Evolutionary conservation across 2,113 vertebrate species (phyloP), one percentile per base, ranked within the genome.

Genomic region (Pangasianodon hypophthalmus): DNA sequence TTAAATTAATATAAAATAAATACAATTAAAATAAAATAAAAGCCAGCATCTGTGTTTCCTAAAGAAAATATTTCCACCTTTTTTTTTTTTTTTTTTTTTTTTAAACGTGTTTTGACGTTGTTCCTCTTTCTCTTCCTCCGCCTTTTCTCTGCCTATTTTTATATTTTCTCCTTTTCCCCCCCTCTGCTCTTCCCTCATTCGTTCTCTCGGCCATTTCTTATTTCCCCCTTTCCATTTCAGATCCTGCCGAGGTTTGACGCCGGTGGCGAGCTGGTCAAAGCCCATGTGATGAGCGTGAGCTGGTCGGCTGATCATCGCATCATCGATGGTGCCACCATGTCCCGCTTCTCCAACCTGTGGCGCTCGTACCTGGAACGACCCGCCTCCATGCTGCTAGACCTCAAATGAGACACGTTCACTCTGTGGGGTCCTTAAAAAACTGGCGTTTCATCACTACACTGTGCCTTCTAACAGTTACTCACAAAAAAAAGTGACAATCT

Each of bases 291-390:
- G 96, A 98, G 97, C 7, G 96, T 98, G 93, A 98, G 97, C 95
- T 99, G 98, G 98, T 98, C 98, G 3, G 98, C 98, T 0, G 98
- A 99, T 92, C 98, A 99, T 88, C 96, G 98, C 84, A 87, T 99
- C 92, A 97, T 99, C 0, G 98, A 99, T 1, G 98, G 98, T 0
- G 98, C 98, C 88, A 98, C 97, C 18, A 96, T 99, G 97, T 97
- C 97, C 83, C 97, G 97, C 29, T 99, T 99, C 94, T 99, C 97
- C 21, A 99, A 99, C 93, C 90, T 98, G 89, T 99, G 98, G 98
- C 96, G 95, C 93, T 97, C 97, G 16, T 98, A 98, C 93, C 95
- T 99, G 95, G 97, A 99, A 95, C 98, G 96, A 87, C 98, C 98
- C 21, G 96, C 96, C 44, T 91, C 90, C 0, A 99, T 99, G 98